Evolutionary conservation across 2,113 vertebrate species (phyloP).

Genomic region (Aegithalos caudatus): DNA sequence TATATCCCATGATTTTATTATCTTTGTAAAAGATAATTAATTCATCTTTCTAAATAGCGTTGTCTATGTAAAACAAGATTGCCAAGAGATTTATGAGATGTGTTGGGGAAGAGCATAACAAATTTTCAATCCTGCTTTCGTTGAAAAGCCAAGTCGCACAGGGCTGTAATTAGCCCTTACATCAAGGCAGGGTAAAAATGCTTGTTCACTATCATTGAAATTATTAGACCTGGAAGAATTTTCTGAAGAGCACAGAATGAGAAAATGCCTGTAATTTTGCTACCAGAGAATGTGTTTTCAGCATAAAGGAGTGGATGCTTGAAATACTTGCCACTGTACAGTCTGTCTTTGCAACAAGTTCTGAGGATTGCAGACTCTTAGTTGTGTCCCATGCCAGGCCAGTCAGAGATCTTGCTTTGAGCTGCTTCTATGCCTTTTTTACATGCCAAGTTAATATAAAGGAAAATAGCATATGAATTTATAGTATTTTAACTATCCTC

Average conservation of each 20-base stretch:
- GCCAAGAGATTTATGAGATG: not conserved
- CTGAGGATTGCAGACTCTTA: not conserved
- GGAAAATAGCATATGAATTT: not conserved
- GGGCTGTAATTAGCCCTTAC: not conserved
- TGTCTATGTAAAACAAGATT: not conserved
- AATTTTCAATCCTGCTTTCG: not conserved
- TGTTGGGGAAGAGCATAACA: not conserved
- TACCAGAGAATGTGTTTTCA: not conserved
- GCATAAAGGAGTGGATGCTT: not conserved
- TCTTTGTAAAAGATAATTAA: not conserved
- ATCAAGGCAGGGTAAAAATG: not conserved
- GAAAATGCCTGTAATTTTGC: slow-evolving; percentile 20
- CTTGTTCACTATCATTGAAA: not conserved
- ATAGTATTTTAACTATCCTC: not conserved
- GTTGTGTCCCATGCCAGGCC: rapidly evolving
- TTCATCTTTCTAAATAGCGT: not conserved
- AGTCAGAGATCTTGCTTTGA: not conserved
- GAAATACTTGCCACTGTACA: not conserved
- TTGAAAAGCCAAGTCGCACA: not conserved
- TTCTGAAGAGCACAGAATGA: not conserved
- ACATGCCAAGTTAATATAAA: not conserved
- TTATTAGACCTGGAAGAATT: not conserved
- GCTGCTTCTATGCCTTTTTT: not conserved
- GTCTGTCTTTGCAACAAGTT: not conserved
- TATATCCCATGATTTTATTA: not conserved